Evolutionary conservation across 2,113 vertebrate genomes (phyloP).

Genomic region (Myxocyprinus asiaticus): DNA sequence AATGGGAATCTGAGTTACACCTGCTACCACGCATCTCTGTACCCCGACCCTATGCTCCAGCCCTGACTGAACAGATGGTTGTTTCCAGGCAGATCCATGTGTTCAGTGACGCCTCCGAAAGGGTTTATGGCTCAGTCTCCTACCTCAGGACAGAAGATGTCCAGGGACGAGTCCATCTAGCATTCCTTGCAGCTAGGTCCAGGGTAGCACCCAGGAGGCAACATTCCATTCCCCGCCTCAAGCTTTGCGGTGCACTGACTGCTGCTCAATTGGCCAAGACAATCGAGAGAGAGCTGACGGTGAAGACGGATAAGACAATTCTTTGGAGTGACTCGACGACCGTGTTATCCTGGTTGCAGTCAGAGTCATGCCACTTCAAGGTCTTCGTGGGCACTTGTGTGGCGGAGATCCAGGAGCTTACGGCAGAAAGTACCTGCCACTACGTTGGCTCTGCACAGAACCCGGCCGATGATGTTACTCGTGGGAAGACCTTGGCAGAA

Average conservation of each 20-base stretch:
- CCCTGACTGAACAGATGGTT: neutral
- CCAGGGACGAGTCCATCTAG: neutral
- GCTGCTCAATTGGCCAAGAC: neutral
- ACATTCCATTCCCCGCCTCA: neutral
- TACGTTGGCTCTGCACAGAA: no score
- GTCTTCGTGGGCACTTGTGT: no score
- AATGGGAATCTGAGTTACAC: neutral
- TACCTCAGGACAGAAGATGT: neutral
- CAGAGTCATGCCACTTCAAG: no score
- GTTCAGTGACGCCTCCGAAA: neutral
- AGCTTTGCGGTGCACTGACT: neutral
- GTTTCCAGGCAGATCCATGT: neutral
- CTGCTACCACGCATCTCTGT: neutral
- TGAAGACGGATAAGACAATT: no score
- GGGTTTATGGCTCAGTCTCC: neutral
- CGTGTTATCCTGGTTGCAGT: no score
- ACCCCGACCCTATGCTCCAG: neutral
- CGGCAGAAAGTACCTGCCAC: no score
- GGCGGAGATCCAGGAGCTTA: no score
- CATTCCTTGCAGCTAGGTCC: neutral
- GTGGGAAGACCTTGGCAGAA: no score
- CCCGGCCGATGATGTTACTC: no score
- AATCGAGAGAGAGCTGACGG: neutral
- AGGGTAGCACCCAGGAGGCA: neutral
- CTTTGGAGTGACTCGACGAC: no score